Conservation (phyloP, 2,113 vertebrate genomes). For the Lampris megalopsis region DNA sequence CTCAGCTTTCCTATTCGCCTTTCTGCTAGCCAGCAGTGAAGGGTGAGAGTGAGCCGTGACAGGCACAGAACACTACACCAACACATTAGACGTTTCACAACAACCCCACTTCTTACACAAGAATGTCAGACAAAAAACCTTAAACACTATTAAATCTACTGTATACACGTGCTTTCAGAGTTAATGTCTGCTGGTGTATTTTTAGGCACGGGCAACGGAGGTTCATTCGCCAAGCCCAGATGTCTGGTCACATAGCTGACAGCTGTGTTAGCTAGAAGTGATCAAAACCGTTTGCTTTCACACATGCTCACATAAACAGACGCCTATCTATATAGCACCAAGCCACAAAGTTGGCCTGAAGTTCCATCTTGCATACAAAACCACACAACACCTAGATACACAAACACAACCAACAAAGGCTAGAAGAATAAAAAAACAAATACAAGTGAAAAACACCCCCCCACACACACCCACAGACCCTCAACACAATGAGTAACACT, state of each 20-base stretch:
- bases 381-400: background rate
- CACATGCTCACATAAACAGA: background rate
- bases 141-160: background rate
- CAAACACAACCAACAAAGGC: no score
- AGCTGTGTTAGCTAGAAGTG: conserved; percentile 47
- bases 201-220: background rate
- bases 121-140: no score
- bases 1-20: no score
- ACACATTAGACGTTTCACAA: no score
- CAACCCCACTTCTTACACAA: background rate
- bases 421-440: no score
- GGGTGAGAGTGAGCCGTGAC: no score
- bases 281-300: conserved; percentile 43
- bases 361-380: background rate
- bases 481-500: background rate
- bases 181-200: background rate
- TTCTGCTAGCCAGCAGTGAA: no score
- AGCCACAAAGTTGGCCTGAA: background rate
- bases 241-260: conserved; percentile 34
- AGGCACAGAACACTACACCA: no score
- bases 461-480: conserved; percentile 8
- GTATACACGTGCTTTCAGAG: background rate
- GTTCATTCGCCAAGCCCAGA: conserved; percentile 15
- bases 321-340: background rate
- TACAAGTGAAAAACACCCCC: background rate